Conservation (phyloP, 2,797 vertebrate species). For the Arnoldichthys spilopterus region DNA sequence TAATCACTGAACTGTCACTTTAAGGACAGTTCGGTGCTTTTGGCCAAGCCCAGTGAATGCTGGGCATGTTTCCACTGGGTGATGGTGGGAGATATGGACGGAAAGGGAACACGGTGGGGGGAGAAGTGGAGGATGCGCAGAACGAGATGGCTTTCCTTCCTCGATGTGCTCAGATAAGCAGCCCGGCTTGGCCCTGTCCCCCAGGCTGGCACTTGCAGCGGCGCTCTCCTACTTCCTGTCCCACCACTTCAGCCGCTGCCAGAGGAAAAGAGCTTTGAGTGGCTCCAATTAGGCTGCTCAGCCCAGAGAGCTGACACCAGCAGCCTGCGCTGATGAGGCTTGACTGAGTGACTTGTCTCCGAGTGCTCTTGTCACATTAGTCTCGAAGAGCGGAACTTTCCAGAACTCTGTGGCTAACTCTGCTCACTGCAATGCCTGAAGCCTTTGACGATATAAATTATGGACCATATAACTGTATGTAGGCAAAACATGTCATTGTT, state of each 20-base stretch:
- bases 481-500: too few relatives aligned
- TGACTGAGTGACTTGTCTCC: slow-evolving; percentile 14
- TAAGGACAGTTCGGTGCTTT: neutral
- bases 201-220: slow-evolving; percentile 35
- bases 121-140: slow-evolving; percentile 42
- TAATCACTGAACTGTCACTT: neutral
- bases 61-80: slow-evolving; percentile 31
- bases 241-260: slow-evolving; percentile 67
- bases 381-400: slow-evolving; percentile 23
- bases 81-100: slow-evolving; percentile 39
- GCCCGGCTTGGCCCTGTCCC: slow-evolving; percentile 31
- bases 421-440: neutral
- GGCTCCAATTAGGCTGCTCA: slow-evolving; percentile 60
- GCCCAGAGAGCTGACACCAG: slow-evolving; percentile 28
- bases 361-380: slow-evolving; percentile 15
- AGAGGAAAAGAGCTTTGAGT: slow-evolving; percentile 67
- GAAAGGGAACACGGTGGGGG: slow-evolving; percentile 29
- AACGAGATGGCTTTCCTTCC: slow-evolving; percentile 77
- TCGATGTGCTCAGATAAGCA: slow-evolving; percentile 62
- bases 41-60: neutral
- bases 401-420: neutral
- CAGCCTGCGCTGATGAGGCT: slow-evolving; percentile 23
- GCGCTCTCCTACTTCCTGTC: slow-evolving; percentile 67
- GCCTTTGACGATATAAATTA: neutral
- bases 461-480: neutral